Base-by-base conservation (phyloP, 2,888 invertebrate species). In the Anaspis maculata region DNA sequence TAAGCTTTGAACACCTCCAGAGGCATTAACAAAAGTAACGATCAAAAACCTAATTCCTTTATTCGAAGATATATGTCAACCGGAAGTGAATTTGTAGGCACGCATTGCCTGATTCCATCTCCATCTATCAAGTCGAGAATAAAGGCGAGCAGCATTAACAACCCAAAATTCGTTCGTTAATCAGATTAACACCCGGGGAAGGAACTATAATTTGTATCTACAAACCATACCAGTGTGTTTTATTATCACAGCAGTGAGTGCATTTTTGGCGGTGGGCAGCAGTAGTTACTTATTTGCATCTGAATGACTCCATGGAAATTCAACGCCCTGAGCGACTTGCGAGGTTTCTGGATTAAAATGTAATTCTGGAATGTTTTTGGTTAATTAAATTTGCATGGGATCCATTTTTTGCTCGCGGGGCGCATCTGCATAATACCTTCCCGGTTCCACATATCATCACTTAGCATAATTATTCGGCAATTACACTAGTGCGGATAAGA, bases 51-150 rank as follows among this genome's bases (percentile, higher is more conserved):
- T 24, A 24, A 24, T 24, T 24, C 24, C 24, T 24, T 24, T 5
- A 24, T 39, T 27, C 24, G 25, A 41, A 44, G 47, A 45, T 45
- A 41, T 45, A 46, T 44, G 40, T 39, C 41, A 37, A 46, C 42
- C 39, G 48, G 47, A 50, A 46, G 44, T 37, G 41, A 46, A 46
- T 50, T 50, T 48, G 43, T 45, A 45, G 38, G 41, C 45, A 45
- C 42, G 48, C 47, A 47, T 41, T 37, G 41, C 41, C 42, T 32
- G 46, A 44, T 47, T 44, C 40, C 42, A 47, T 48, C 44, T 41
- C 44, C 41, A 48, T 45, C 39, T 42, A 51, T 48, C 48, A 48
- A 46, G 40, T 32, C 33, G 37, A 29, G 42, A 36, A 46, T 44
- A 42, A 46, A 43, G 42, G 39, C 45, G 27, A 29, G 21, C 32